Evolutionary conservation across 2,797 vertebrate species (phyloP).

Genomic region (Petrocephalus sullivani): DNA sequence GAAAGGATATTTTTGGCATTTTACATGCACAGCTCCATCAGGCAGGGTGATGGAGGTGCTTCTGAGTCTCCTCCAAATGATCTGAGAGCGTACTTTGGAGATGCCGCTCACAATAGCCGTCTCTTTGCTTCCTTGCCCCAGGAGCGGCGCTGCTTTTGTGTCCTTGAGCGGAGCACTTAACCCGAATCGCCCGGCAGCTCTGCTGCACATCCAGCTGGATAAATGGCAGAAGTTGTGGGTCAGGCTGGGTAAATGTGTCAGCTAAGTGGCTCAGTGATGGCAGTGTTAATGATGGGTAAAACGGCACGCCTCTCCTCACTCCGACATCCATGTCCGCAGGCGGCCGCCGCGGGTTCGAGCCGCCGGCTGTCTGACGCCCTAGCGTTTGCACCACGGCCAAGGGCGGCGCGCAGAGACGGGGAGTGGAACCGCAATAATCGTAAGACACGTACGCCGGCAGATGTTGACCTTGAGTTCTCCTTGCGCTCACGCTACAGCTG

Average conservation of each 20-base stretch:
- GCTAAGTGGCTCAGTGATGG: background rate
- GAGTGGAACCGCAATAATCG: background rate
- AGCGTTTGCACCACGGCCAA: background rate
- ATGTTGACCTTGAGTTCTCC: slow-evolving; percentile 1
- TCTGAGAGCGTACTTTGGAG: background rate
- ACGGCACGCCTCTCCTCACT: background rate
- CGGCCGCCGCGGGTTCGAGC: background rate
- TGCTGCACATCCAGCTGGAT: background rate
- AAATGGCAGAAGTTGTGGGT: slow-evolving; percentile 1
- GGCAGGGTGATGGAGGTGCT: background rate
- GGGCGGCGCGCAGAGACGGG: background rate
- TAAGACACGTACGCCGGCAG: background rate
- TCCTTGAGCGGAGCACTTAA: slow-evolving; percentile 13
- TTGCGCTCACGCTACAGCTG: background rate
- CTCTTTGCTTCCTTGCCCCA: slow-evolving; percentile 45
- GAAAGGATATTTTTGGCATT: background rate
- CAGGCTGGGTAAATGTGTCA: slow-evolving; percentile 5
- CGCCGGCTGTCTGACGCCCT: background rate
- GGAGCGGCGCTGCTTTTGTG: background rate
- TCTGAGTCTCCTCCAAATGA: background rate
- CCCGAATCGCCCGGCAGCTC: background rate
- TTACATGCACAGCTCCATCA: background rate
- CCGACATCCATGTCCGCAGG: background rate
- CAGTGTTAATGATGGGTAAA: background rate
- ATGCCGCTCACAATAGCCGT: background rate